Base-by-base conservation (phyloP, 2,113 vertebrate genomes). In the Sinocyclocheilus maitianheensis region DNA sequence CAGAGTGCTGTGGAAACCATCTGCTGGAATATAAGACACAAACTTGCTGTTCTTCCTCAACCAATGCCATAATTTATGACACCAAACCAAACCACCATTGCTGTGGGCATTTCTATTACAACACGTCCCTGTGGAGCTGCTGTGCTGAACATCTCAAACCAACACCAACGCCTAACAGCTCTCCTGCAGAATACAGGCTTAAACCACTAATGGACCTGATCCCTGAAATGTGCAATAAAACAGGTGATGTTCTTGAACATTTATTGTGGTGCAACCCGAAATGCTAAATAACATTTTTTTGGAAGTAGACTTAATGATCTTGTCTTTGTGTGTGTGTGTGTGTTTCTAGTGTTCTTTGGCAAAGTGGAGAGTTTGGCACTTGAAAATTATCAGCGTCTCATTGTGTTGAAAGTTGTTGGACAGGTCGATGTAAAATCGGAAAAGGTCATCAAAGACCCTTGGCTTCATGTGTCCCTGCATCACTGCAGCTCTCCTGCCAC, bases 61-160 rank as follows among this genome's bases (percentile, higher is more conserved):
- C 43, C 22, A 34, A 77, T 22, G 0, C 46, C 0, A 2, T 84
- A 22, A 12, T 46, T 4, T 87, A 87, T 69, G 5, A 72, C 4
- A 71, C 0, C 18, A n/a, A 71, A 20, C 1, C 0, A 2, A 34
- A 18, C 4, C 81, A 87, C 55, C 2, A 0, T 24, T 87, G 86
- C 63, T 87, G 86, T 76, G 86, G 86, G 1, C 81, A 87, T 55
- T 34, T 9, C 14, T 87, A 87, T 51, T 87, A 84, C 51, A 84
- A 79, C 48, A 78, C 0, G 7, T 20, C 62, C 30, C 18, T 87
- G 48, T 87, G 86, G 86, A 60, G 75, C 48, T 87, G 86, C 86
- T 87, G 86, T n/a, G 81, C 74, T 18, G 81, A 58, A 58, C 55
- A 58, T 58, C 55, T 58, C 55, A 58, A 58, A 58, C 55, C 55